Evolutionary conservation across 2,797 vertebrate genomes (phyloP), one percentile per base, ranked within the genome.

Genomic region (Columba guinea): DNA sequence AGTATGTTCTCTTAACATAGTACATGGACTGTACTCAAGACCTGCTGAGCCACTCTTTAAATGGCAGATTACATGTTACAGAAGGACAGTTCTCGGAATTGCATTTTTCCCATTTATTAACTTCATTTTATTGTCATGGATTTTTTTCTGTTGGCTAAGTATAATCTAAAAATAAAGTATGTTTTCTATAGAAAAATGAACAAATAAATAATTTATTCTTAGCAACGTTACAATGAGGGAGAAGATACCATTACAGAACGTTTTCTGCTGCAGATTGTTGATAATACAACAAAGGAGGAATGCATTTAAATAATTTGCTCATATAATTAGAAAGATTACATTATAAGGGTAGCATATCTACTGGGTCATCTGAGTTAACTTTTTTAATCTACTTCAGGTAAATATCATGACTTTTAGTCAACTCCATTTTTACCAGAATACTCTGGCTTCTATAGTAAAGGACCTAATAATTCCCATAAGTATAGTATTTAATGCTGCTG

Each of bases 381-480:
- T 5, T 0, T 89, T 89, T 74, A 13, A 73, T 34, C 74, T 78
- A 73, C 20, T 87, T 83, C 27, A 23, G 14, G 17, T 56, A 87
- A 93, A 82, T 82, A 55, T 48, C 11, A 1, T 23, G 69, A 32
- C 14, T 93, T 85, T 32, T 32, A 83, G 67, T 90, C 52, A 97
- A 51, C 68, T 90, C 86, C 14, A 46, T 48, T 94, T 96, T 74
- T 77, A 67, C 53, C 67, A 82, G 65, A 94, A 93, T 85, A 85
- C 15, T 39, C 12, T 78, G 63, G 20, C 14, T 90, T 93, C 37
- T 79, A 32, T 10, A 62, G n/a, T 44, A 82, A 83, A 69, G 44
- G 27, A 44, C 39, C 27, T 83, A 94, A 87, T 82, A 91, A 51
- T 87, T 87, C 34, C 53, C 55, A 18, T 63, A 87, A 92, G 48